Conservation (phyloP, 2,797 vertebrate genomes). For the Triplophysa yarkandensis region DNA sequence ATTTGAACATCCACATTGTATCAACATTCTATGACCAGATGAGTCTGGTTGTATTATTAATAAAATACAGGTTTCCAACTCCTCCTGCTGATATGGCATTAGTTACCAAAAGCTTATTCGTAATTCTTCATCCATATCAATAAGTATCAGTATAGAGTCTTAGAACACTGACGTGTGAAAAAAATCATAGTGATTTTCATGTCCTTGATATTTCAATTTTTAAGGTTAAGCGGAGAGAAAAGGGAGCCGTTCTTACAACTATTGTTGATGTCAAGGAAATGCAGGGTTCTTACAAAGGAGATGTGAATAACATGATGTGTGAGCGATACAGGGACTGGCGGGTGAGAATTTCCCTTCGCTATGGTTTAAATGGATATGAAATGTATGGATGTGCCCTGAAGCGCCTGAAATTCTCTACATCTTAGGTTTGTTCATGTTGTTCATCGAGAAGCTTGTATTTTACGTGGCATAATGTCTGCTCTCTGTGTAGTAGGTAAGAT, state of each 20-base stretch:
- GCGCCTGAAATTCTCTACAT: background rate
- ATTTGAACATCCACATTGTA: too few species aligned
- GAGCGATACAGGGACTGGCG: constrained; percentile 51
- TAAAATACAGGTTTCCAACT: too few species aligned
- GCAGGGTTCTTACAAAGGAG: constrained; percentile 37
- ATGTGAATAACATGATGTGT: constrained; percentile 9
- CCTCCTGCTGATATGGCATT: too few species aligned
- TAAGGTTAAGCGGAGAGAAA: constrained; percentile 34
- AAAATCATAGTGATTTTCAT: too few species aligned
- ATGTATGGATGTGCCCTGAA: background rate
- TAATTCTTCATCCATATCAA: too few species aligned
- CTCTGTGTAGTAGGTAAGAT: constrained; percentile 76
- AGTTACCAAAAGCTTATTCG: background rate
- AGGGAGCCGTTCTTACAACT: constrained; percentile 45
- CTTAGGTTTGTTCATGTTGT: constrained; percentile 74
- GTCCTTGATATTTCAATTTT: background rate
- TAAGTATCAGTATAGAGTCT: too few species aligned
- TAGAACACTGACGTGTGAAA: too few species aligned
- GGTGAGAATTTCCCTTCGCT: constrained; percentile 43
- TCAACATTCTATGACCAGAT: too few species aligned
- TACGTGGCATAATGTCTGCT: constrained; percentile 76
- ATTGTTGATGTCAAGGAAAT: constrained; percentile 58
- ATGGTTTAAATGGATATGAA: background rate
- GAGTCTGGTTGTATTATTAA: background rate
- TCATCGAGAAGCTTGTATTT: constrained; percentile 70